Conservation (phyloP, 2,797 vertebrate genomes). For the Buphagus erythrorhynchus region DNA sequence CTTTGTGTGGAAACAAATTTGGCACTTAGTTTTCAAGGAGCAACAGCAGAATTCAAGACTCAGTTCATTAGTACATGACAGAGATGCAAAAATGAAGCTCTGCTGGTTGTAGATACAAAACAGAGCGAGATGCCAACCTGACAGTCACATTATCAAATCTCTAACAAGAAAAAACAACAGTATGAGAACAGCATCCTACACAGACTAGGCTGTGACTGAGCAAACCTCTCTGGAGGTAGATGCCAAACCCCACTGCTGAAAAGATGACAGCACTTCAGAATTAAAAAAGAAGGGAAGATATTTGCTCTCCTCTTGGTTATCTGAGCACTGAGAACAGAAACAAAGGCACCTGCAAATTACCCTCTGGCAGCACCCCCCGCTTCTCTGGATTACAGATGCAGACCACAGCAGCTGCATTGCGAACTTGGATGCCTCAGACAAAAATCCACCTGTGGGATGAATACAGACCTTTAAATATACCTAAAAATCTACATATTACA, state of each 20-base stretch:
- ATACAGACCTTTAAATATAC: not conserved
- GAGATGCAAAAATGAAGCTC: constrained; percentile 57
- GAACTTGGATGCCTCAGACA: not conserved
- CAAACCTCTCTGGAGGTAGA: constrained; percentile 51
- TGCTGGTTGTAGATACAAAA: constrained; percentile 50
- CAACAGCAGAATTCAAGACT: constrained; percentile 53
- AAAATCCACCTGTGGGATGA: not conserved
- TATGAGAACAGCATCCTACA: constrained; percentile 60
- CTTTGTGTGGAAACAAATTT: constrained; percentile 64
- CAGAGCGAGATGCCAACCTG: constrained; percentile 45
- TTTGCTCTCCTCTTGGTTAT: not conserved
- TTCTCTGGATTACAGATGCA: not conserved
- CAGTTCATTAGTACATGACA: constrained; percentile 60
- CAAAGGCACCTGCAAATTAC: not conserved
- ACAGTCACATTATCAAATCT: constrained; percentile 48
- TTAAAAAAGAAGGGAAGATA: not conserved
- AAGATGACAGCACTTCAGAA: constrained; percentile 25
- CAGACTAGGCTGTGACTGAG: constrained; percentile 58
- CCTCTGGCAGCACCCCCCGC: not conserved
- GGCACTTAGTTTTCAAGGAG: constrained; percentile 57
- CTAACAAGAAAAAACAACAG: constrained; percentile 43
- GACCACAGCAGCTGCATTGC: not conserved
- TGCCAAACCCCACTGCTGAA: constrained; percentile 30
- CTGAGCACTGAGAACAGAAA: not conserved
- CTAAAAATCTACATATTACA: not conserved